Evolutionary conservation across 2,888 invertebrate genomes (phyloP), one percentile per base, ranked within the genome.

Genomic region (Deroplatys truncata): DNA sequence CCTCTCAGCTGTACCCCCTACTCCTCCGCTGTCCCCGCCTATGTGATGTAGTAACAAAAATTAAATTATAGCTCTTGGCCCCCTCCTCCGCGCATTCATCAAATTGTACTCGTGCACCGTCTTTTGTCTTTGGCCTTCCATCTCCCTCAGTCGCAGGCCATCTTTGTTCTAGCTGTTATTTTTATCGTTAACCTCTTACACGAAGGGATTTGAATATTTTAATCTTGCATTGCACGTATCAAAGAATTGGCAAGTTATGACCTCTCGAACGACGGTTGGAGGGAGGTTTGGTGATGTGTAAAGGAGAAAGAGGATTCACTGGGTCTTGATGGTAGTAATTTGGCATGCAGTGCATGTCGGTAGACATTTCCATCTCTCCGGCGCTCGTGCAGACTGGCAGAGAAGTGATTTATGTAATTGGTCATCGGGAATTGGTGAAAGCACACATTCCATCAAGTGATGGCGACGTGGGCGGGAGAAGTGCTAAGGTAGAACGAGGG

Each of bases 21-120:
- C 35, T 43, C 85, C 29, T 86, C 31, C 49, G 35, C 16, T 83
- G 82, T 87, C 35, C 28, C 87, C 87, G 82, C 87, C 83, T 83
- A 31, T 83, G 83, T 83, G 82, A 87, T 87, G 87, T 87, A 72
- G 56, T 72, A 56, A 83, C 87, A 82, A 86, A 86, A 86, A 72
- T 72, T 72, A 72, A 86, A 86, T 49, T 72, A 86, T 49, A 72
- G 28, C 86, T 56, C 20, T 72, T 28, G 72, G 43, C 28, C 86
- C 28, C 29, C 13, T 29, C 28, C 56, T 15, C 86, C 29, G n/a
- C 28, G 82, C 86, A 16, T 86, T 56, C 82, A 86, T 82, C 29
- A 82, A 82, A 29, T 86, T 8, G 72, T 20, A 86, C 82, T 29
- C 31, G 25, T 82, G 16, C 29, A 29, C 82, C 13, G 82, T 29